Conservation (phyloP, 2,113 vertebrate genomes). For the Melanerpes formicivorus region DNA sequence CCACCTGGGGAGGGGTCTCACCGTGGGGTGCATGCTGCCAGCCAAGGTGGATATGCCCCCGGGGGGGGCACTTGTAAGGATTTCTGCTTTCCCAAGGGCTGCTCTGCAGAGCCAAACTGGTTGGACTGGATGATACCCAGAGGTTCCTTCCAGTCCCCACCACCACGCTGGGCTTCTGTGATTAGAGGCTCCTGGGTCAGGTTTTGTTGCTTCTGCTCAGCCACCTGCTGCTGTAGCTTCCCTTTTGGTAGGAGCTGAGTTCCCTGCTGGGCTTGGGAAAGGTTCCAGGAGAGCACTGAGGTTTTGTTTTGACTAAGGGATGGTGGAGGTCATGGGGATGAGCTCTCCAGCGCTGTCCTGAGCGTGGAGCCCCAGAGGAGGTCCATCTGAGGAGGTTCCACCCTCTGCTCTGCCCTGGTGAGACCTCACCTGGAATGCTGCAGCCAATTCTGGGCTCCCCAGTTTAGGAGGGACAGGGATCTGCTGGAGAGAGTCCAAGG, state of each 20-base stretch:
- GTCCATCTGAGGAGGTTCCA: not conserved
- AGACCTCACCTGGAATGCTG: too few species aligned
- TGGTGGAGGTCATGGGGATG: fast-evolving
- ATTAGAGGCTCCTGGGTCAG: fast-evolving
- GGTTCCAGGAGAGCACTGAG: fast-evolving
- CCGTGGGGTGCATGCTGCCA: not conserved
- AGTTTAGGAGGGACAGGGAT: too few species aligned
- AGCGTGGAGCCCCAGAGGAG: fast-evolving
- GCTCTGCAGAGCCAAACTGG: fast-evolving
- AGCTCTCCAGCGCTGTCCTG: not conserved
- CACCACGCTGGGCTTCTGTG: not conserved
- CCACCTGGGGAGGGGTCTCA: not conserved
- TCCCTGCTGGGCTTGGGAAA: fast-evolving
- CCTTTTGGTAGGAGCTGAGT: fast-evolving
- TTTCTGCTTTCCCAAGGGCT: not conserved
- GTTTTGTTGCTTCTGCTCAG: not conserved
- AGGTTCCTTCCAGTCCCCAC: not conserved
- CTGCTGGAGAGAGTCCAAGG: too few species aligned
- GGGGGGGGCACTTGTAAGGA: not conserved
- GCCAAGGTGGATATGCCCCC: not conserved
- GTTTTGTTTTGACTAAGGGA: not conserved
- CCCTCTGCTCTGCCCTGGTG: too few species aligned
- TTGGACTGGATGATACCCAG: not conserved
- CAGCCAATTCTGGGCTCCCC: too few species aligned
- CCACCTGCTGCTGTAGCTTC: not conserved